Percentiles rank a stretch among this genome's conserved stretches.
These are phyloP conservation scores for Myocastor coypus DNA, from an alignment of 2,113 vertebrate genomes.

Conservation along the genomic window DNA sequence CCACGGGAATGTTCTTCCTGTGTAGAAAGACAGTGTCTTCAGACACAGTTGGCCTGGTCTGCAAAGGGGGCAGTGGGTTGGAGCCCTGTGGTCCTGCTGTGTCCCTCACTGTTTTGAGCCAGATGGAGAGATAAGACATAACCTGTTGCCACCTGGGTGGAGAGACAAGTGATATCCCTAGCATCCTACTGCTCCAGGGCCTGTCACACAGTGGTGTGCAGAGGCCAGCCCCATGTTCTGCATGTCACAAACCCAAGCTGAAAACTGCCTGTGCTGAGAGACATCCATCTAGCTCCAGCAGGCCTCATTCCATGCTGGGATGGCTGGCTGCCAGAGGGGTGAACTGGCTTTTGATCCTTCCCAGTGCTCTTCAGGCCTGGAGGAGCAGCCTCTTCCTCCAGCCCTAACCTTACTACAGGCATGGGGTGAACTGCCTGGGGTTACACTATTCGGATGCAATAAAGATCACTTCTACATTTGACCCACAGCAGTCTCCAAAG, in stretches of 20 bases:
- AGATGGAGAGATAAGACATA: neutral
- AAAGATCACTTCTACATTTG: neutral
- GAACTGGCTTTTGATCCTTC: neutral
- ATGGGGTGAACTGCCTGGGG: neutral
- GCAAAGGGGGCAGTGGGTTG: too few relatives aligned
- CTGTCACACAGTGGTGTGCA: accelerated
- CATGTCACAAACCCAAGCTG: neutral
- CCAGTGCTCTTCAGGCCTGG: neutral
- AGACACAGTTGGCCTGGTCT: neutral
- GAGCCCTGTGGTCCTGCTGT: accelerated
- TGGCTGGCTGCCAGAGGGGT: neutral
- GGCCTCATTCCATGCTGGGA: neutral
- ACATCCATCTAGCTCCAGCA: neutral
- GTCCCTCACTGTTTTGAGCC: neutral
- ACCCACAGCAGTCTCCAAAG: neutral
- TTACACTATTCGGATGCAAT: neutral
- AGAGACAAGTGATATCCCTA: neutral
- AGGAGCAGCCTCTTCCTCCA: neutral
- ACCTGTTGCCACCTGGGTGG: neutral
- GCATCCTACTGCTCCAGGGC: neutral
- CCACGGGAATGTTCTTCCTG: slow-evolving; percentile 90
- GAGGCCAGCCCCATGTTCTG: neutral
- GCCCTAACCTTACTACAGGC: neutral
- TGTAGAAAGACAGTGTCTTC: neutral
- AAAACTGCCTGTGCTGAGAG: accelerated